phyloP scores from a whole-genome alignment of 2,888 invertebrate species.

The Sceliomorpha sp. region DNA sequence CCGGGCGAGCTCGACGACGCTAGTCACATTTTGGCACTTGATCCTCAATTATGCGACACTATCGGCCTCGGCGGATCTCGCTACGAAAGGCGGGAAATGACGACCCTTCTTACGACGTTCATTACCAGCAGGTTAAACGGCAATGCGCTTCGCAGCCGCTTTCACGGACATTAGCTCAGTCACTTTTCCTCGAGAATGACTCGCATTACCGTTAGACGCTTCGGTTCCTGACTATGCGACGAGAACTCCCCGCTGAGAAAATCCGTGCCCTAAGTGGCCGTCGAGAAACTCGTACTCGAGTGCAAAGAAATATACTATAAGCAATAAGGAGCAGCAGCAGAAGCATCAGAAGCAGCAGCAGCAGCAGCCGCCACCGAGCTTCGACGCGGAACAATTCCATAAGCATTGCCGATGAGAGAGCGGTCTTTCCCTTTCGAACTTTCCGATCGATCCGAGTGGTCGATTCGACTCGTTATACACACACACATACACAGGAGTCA shows the following conservation, averaged over 20 bases:
- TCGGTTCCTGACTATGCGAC: conserved; percentile 38
- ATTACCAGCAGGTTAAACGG: conserved; percentile 41
- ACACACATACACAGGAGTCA: too few relatives aligned
- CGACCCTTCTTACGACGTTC: conserved; percentile 39
- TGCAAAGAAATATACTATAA: conserved; percentile 22
- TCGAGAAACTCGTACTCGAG: conserved; percentile 27
- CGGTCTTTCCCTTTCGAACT: too few relatives aligned
- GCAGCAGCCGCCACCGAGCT: too few relatives aligned
- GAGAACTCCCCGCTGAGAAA: conserved; percentile 47
- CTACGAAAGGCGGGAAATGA: conserved; percentile 11
- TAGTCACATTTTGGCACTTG: conserved; percentile 25
- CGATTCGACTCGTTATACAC: too few relatives aligned
- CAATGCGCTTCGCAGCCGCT: conserved; percentile 42
- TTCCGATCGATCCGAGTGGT: too few relatives aligned
- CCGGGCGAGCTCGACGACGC: conserved; percentile 21
- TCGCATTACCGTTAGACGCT: conserved; percentile 46
- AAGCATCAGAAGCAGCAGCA: too few relatives aligned
- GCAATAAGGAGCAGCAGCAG: conserved; percentile 36
- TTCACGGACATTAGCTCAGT: conserved; percentile 48
- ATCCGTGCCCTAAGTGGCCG: conserved; percentile 39
- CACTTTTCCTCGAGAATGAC: conserved; percentile 47
- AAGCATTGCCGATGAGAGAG: too few relatives aligned
- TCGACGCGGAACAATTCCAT: too few relatives aligned
- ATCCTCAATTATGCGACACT: conserved; percentile 9
- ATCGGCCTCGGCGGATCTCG: neutral